Evolutionary conservation across 1,140 invertebrate genomes (phyloP), one percentile per base, ranked within the genome.

Genomic region (Maniola jurtina): DNA sequence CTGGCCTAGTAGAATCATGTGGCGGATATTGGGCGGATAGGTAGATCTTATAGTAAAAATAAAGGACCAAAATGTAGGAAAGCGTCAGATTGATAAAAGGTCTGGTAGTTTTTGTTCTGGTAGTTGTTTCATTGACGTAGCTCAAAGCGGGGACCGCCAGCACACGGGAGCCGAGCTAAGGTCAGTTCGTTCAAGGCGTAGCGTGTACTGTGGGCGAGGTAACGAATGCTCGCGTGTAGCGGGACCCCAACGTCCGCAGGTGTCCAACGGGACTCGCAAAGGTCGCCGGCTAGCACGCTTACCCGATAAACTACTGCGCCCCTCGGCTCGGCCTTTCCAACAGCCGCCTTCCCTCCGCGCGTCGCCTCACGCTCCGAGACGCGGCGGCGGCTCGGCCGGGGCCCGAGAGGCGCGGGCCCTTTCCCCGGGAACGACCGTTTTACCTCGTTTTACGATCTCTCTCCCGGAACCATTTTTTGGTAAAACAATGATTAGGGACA

Each of bases 261-360:
- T 86, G 85, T 71, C 75, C 57, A 86, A 82, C 85, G 85, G 83
- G 81, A 81, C 79, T 66, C 56, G 64, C 64, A 86, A 82, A 84
- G 82, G 81, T 83, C 83, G 82, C 72, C 72, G 57, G 66, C 66
- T 61, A 64, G 73, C 73, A 76, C 71, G 66, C 71, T 69, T 71
- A 73, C 71, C 73, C 66, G 73, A 61, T 71, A 68, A 66, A 70
- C 71, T 75, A 58, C 66, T 64, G 42, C 67, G 64, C 69, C 61
- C 68, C 56, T 58, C 61, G 45, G 42, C 6, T 6, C 10, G 48
- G 48, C 48, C 16, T 52, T 25, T 52, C 48, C 0, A 2, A 9
- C 45, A 0, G 1, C 11, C 13, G 13, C 45, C 45, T 13, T 48
- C 14, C 45, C 14, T 42, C n/a, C n/a, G 36, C 38, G 38, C 45